Percentiles rank a stretch among this genome's conserved stretches.
Evolutionary conservation across 1,140 invertebrate species (phyloP).

Genomic region (Diabrotica virgifera): DNA sequence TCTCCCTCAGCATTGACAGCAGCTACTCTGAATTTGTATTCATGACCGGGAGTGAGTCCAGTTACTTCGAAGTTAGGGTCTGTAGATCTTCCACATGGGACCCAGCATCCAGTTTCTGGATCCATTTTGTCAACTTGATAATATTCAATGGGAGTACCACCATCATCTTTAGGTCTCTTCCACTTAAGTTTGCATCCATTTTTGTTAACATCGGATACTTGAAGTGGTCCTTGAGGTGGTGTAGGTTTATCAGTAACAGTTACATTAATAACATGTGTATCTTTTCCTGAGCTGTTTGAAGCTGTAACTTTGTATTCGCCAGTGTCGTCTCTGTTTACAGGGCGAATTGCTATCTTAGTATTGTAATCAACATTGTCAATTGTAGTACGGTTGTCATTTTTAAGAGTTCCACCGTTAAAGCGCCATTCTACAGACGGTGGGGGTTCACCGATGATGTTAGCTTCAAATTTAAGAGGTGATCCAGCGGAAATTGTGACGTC

Average conservation of each 20-base stretch:
- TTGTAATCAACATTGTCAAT: slow-evolving; percentile 86
- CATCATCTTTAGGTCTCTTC: slow-evolving; percentile 86
- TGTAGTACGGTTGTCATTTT: slow-evolving; percentile 58
- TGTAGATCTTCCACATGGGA: slow-evolving; percentile 79
- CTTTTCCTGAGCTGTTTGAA: slow-evolving; percentile 81
- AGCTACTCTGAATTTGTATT: slow-evolving; percentile 92
- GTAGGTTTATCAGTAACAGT: slow-evolving; percentile 88
- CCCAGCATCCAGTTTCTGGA: slow-evolving; percentile 90
- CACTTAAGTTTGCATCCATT: slow-evolving; percentile 92
- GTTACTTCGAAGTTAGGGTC: slow-evolving; percentile 79
- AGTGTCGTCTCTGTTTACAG: slow-evolving; percentile 74
- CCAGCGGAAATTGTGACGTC: slow-evolving; percentile 90
- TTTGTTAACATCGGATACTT: slow-evolving; percentile 87
- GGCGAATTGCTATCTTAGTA: slow-evolving; percentile 81
- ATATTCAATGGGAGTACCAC: slow-evolving; percentile 83
- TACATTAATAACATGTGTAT: slow-evolving; percentile 85
- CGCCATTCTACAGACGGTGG: slow-evolving; percentile 88
- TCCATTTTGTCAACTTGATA: slow-evolving; percentile 95
- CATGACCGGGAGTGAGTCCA: slow-evolving; percentile 83
- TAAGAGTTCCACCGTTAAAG: slow-evolving; percentile 60
- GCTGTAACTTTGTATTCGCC: slow-evolving; percentile 88
- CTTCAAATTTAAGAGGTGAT: slow-evolving; percentile 88
- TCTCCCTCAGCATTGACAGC: slow-evolving; percentile 96
- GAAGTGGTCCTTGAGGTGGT: slow-evolving; percentile 84
- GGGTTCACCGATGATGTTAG: slow-evolving; percentile 87